These are phyloP conservation scores for Anagyrus pseudococci DNA, from an alignment of 2,888 invertebrate genomes.

Conservation along the genomic window DNA sequence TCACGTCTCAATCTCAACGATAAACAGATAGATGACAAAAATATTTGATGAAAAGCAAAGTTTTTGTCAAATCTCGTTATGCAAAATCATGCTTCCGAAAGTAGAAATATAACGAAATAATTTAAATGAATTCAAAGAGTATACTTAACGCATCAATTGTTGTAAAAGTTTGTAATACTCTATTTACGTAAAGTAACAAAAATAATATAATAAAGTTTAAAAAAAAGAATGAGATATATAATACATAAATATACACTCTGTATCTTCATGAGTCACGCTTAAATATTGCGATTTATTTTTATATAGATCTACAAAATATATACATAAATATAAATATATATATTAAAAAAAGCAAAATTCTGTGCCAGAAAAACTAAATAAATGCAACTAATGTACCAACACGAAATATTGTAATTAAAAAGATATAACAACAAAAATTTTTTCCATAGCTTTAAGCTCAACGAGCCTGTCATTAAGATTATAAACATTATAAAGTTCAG, in stretches of 20 bases:
- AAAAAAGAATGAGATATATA: slow-evolving; percentile 29
- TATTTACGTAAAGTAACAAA: too few species aligned
- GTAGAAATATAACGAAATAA: slow-evolving; percentile 15
- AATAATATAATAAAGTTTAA: slow-evolving; percentile 4
- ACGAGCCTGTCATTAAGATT: slow-evolving; percentile 5
- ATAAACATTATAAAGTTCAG: slow-evolving; percentile 24
- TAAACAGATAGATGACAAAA: slow-evolving; percentile 30
- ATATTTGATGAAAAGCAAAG: slow-evolving; percentile 12
- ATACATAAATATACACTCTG: slow-evolving; percentile 31
- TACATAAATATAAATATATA: too few species aligned
- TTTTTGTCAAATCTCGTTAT: slow-evolving; percentile 20
- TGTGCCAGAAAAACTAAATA: slow-evolving; percentile 54
- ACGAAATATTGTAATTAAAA: slow-evolving; percentile 33
- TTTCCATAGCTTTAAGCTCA: slow-evolving; percentile 31
- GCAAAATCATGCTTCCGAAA: slow-evolving; percentile 27
- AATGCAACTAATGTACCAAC: slow-evolving; percentile 34
- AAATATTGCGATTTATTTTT: slow-evolving; percentile 59
- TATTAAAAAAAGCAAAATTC: slow-evolving; percentile 48
- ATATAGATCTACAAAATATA: slow-evolving; percentile 55
- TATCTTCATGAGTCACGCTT: slow-evolving; percentile 48
- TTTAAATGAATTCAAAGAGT: not conserved
- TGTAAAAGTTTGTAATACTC: too few species aligned
- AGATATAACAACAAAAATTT: slow-evolving; percentile 39
- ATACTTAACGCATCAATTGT: too few species aligned
- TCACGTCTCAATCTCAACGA: slow-evolving; percentile 31